Evolutionary conservation across 2,113 vertebrate species (phyloP).

Genomic region (Pyxicephalus adspersus): DNA sequence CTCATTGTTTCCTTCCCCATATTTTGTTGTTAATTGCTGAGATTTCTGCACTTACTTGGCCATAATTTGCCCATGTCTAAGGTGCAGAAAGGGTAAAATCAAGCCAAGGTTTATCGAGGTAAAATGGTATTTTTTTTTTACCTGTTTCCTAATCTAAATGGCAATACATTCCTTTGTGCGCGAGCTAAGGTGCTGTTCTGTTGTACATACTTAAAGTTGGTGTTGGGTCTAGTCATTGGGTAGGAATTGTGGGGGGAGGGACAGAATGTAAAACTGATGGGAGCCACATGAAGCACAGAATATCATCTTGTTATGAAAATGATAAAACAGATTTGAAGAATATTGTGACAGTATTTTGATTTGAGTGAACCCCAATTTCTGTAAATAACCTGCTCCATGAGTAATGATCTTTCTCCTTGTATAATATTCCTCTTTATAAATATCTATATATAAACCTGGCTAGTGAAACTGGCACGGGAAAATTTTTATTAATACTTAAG

Average conservation of each 20-base stretch:
- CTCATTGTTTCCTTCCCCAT: background rate
- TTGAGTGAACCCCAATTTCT: slow-evolving; percentile 39
- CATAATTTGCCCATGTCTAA: slow-evolving; percentile 30
- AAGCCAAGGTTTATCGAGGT: slow-evolving; percentile 14
- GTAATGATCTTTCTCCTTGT: slow-evolving; percentile 48
- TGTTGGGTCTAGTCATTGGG: slow-evolving; percentile 24
- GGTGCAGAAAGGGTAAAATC: slow-evolving; percentile 31
- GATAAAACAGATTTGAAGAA: slow-evolving; percentile 4
- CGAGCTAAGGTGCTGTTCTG: slow-evolving; percentile 48
- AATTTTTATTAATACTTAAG: slow-evolving; percentile 43
- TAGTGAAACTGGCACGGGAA: slow-evolving; percentile 9
- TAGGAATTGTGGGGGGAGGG: slow-evolving; percentile 9
- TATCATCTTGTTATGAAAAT: slow-evolving; percentile 20
- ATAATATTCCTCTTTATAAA: slow-evolving; percentile 53
- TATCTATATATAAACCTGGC: slow-evolving; percentile 33
- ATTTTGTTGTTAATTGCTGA: background rate
- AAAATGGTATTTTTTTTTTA: slow-evolving; percentile 26
- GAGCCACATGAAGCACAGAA: slow-evolving; percentile 47
- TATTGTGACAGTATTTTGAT: slow-evolving; percentile 51
- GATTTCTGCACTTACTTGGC: slow-evolving; percentile 44
- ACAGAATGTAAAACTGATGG: background rate
- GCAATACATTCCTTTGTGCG: slow-evolving; percentile 55
- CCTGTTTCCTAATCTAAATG: slow-evolving; percentile 41
- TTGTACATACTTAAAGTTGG: slow-evolving; percentile 46
- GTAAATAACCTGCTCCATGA: slow-evolving; percentile 50